phyloP scores from a whole-genome alignment of 2,888 invertebrate genomes.

The Drosophila histrio region DNA sequence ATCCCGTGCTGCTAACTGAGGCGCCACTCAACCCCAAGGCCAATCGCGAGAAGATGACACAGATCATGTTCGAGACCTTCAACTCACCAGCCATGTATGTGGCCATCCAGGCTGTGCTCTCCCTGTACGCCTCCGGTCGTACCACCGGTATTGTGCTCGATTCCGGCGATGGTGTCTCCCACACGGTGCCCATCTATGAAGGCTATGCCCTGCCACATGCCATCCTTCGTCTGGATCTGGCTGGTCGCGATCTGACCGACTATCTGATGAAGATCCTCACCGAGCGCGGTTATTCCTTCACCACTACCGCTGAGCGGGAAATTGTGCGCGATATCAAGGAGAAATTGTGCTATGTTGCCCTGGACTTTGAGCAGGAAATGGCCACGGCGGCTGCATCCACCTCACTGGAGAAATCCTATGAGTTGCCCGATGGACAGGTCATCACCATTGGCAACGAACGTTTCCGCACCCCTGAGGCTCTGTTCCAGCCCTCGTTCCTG shows the following conservation, averaged over 20 bases:
- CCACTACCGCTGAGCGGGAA: slow-evolving; percentile 96
- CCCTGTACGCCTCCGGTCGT: slow-evolving; percentile 97
- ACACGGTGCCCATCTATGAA: slow-evolving; percentile 98
- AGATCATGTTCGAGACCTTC: slow-evolving; percentile 97
- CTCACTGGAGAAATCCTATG: slow-evolving; percentile 97
- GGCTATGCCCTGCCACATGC: slow-evolving; percentile 97
- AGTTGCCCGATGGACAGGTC: slow-evolving; percentile 96
- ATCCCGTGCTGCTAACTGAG: slow-evolving; percentile 94
- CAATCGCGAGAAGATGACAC: slow-evolving; percentile 96
- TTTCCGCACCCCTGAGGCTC: slow-evolving; percentile 97
- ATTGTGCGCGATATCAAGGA: slow-evolving; percentile 98
- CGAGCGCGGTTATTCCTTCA: slow-evolving; percentile 95
- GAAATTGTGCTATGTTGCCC: slow-evolving; percentile 95
- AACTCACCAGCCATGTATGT: slow-evolving; percentile 98
- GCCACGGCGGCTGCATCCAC: slow-evolving; percentile 96
- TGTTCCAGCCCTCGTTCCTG: slow-evolving; percentile 97
- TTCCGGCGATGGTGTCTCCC: slow-evolving; percentile 97
- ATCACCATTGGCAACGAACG: slow-evolving; percentile 97
- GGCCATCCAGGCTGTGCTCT: slow-evolving; percentile 96
- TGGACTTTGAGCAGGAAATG: slow-evolving; percentile 97
- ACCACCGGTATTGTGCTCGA: slow-evolving; percentile 98
- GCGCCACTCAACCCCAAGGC: slow-evolving; percentile 95
- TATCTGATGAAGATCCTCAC: slow-evolving; percentile 97
- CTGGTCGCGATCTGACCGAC: slow-evolving; percentile 96
- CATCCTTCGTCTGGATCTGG: slow-evolving; percentile 96